phyloP scores from a whole-genome alignment of 2,888 invertebrate species.

The Urechis unicinctus region DNA sequence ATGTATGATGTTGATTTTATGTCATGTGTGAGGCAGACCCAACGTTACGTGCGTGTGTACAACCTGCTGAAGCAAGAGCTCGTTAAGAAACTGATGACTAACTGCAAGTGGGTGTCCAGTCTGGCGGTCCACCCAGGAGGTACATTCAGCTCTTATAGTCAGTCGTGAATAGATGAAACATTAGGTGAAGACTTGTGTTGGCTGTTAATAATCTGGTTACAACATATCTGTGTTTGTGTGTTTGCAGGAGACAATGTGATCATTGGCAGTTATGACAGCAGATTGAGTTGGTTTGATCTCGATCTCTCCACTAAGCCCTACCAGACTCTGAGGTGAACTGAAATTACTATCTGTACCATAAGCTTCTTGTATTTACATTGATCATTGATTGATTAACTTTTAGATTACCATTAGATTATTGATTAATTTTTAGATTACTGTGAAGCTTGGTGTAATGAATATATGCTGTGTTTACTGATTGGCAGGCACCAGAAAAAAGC shows the following conservation, averaged over 20 bases:
- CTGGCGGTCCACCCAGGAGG: slow-evolving; percentile 84
- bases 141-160: no score
- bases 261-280: slow-evolving; percentile 92
- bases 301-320: slow-evolving; percentile 93
- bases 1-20: background rate
- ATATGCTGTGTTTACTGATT: background rate
- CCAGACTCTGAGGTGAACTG: slow-evolving; percentile 68
- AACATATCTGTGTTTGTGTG: background rate
- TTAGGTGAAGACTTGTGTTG: background rate
- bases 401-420: background rate
- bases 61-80: slow-evolving; percentile 89
- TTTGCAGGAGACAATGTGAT: slow-evolving; percentile 77
- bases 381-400: no score
- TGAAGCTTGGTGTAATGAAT: background rate
- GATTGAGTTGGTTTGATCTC: slow-evolving; percentile 94
- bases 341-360: background rate
- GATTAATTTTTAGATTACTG: background rate
- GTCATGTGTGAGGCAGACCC: slow-evolving; percentile 60
- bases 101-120: slow-evolving; percentile 89
- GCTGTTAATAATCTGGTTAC: background rate
- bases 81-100: slow-evolving; percentile 80
- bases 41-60: slow-evolving; percentile 83
- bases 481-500: slow-evolving; percentile 77
- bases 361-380: background rate
- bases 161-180: background rate